phyloP scores from a whole-genome alignment of 2,113 vertebrate genomes.

The Lophochroa leadbeateri region DNA sequence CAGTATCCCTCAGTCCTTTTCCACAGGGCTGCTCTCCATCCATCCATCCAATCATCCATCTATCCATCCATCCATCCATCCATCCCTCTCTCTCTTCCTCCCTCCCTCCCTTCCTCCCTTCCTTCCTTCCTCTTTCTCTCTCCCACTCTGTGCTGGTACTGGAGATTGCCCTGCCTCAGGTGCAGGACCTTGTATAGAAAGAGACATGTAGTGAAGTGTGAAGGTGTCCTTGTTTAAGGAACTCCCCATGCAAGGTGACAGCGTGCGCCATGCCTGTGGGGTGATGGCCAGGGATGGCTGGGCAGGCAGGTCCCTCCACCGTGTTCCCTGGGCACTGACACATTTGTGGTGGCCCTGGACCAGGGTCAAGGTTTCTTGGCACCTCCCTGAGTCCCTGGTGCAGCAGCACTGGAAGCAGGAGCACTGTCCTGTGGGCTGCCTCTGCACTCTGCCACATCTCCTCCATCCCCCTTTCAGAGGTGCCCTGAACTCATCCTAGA shows the following conservation, averaged over 20 bases:
- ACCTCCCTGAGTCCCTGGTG: too few species aligned
- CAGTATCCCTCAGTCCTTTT: neutral
- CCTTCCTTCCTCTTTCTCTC: neutral
- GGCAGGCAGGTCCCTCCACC: fast-evolving
- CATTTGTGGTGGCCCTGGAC: neutral
- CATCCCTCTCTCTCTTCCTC: too few species aligned
- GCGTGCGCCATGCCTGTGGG: neutral
- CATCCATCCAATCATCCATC: neutral
- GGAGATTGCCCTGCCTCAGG: fast-evolving
- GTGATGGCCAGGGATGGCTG: neutral
- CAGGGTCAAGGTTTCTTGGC: neutral
- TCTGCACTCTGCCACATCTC: neutral
- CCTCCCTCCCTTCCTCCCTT: too few species aligned
- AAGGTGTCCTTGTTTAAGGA: neutral
- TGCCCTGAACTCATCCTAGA: neutral
- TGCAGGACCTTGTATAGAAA: neutral
- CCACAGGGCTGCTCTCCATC: neutral
- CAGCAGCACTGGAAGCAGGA: neutral
- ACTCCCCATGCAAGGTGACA: neutral
- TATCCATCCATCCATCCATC: neutral
- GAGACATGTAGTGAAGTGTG: neutral
- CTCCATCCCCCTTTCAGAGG: neutral
- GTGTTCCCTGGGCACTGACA: neutral
- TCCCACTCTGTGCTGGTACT: neutral
- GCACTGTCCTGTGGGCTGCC: neutral